Evolutionary conservation across 2,113 vertebrate genomes (phyloP), one percentile per base, ranked within the genome.

Genomic region (Ptilorrhoa leucosticta): DNA sequence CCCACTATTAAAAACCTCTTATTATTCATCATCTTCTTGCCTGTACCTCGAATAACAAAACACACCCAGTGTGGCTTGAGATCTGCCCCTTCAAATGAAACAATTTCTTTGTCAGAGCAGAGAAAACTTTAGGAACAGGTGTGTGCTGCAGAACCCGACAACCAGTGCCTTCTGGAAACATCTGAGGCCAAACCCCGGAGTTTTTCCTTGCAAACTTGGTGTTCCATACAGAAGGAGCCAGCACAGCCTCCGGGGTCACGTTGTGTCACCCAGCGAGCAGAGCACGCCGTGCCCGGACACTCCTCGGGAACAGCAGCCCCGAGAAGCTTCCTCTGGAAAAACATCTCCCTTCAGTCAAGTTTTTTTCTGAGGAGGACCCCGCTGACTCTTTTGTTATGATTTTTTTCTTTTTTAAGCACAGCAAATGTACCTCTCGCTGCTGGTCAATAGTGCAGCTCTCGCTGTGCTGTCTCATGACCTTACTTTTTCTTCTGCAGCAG

Each of bases 181-280:
- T 11, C 42, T 47, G 54, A 27, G 22, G 33, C 40, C 4, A 2
- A 21, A 15, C 8, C 57, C 7, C 0, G 0, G 20, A 33, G 40
- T 24, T 80, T 68, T 75, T 39, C 19, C 18, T 27, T 26, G 30
- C 8, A 69, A 57, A 35, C 5, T 1, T 13, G 2, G 33, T 23
- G 50, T 72, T 20, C 56, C 27, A 5, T 9, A 4, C 12, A 3
- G 10, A 18, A 48, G 22, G 75, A 58, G 42, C 22, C 1, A 5
- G 7, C 27, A 24, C 13, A 53, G 30, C 33, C 30, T 13, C 13
- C 12, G 1, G 3, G 2, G 39, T n/a, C 64, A 7, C 8, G 0
- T 6, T 11, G 17, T 37, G 12, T 51, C 77, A 54, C 22, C 45
- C n/a, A 3, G n/a, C 20, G 7, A 61, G 35, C 39, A 20, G 6